Evolutionary conservation across 2,113 vertebrate species (phyloP), one percentile per base, ranked within the genome.

Genomic region (Trachemys scripta): DNA sequence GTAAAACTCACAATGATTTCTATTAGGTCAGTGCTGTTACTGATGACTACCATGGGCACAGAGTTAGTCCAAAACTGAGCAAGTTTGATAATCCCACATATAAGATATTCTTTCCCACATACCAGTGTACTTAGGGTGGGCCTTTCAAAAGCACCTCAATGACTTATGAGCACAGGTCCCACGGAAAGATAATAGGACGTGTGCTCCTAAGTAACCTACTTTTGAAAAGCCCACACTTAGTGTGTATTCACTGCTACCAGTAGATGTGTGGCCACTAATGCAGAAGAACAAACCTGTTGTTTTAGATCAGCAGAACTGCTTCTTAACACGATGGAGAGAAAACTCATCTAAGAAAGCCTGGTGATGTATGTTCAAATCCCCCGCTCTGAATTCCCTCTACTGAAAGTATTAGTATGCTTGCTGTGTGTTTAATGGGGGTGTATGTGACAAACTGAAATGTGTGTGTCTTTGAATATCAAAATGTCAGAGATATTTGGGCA

Each of bases 311-410:
- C 2, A 51, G 59, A 87, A n/a, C 7, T 42, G 75, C 24, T 10
- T 51, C 81, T 83, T 88, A 75, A 76, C 3, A 87, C 80, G 14
- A 5, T 6, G 38, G 45, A 14, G 8, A 59, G 20, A 57, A 35
- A 57, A 31, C 14, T 25, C 3, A 16, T 19, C 6, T 7, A 12
- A 80, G 17, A 62, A 19, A 38, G n/a, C 0, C 0, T 35, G 31
- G 0, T 4, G 14, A 8, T 17, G 79, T 75, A 29, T 80, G 88
- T 56, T 81, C 38, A 93, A 84, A 69, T 0, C 1, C 1, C 14
- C 17, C 3, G 25, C 89, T 53, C 19, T 3, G 1, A 29, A n/a
- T 57, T 8, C 54, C 79, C 14, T 2, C 1, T 75, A 91, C 19
- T 75, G 38, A 87, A 20, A 10, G 1, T 13, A 2, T 51, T 62